These are phyloP conservation scores for Acrobasis consociella DNA, from an alignment of 2,888 invertebrate species.

Conservation along the genomic window DNA sequence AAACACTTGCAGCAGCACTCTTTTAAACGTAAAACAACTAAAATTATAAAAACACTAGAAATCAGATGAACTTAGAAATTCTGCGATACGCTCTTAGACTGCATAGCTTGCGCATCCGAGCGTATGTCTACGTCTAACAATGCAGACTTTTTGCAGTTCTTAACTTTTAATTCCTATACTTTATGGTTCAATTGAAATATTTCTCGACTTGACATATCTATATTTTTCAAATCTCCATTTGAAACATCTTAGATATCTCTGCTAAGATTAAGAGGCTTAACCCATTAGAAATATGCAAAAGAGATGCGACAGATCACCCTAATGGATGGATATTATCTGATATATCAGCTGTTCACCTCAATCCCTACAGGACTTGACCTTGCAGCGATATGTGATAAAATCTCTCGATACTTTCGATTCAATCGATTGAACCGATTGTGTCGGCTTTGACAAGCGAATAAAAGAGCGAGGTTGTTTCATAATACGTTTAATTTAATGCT, in stretches of 20 bases:
- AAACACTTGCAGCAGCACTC: no score
- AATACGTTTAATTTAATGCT: conserved; percentile 23
- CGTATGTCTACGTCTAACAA: conserved; percentile 36
- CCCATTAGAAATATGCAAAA: conserved; percentile 30
- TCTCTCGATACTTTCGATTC: conserved; percentile 54
- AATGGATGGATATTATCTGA: conserved; percentile 52
- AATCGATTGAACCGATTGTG: conserved; percentile 37
- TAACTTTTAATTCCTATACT: not conserved
- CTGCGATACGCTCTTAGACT: not conserved
- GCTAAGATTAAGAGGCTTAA: conserved; percentile 1
- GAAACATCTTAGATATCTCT: conserved; percentile 57
- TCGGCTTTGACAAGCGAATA: conserved; percentile 41
- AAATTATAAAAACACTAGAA: no score
- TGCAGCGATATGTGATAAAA: conserved; percentile 57
- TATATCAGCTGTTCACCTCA: conserved; percentile 65
- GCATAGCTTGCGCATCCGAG: conserved; percentile 43
- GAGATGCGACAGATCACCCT: conserved; percentile 48
- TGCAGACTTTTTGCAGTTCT: not conserved
- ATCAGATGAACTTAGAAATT: no score
- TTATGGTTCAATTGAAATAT: not conserved
- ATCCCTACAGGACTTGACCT: conserved; percentile 70
- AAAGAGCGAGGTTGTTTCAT: conserved; percentile 36
- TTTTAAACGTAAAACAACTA: no score
- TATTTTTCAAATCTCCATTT: not conserved
- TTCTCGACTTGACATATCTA: not conserved